phyloP scores from a whole-genome alignment of 2,888 invertebrate species.

The Pristionchus japonicus region DNA sequence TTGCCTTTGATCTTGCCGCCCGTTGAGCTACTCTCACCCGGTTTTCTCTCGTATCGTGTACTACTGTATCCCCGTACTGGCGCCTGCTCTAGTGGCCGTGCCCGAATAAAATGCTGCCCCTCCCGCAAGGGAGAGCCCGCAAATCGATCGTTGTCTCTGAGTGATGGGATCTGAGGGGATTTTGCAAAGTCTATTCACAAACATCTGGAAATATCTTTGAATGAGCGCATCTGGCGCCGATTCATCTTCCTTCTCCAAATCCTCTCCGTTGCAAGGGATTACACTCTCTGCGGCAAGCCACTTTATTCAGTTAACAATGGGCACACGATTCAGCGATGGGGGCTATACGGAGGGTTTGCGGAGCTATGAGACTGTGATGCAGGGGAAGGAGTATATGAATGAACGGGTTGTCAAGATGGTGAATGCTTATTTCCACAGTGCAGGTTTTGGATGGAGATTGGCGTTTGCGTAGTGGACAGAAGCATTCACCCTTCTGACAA shows the following conservation, averaged over 20 bases:
- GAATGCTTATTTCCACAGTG: too few species aligned
- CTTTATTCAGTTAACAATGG: slow-evolving; percentile 31
- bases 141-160: neutral
- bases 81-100: slow-evolving; percentile 5
- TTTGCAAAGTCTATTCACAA: neutral
- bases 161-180: neutral
- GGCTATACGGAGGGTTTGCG: neutral
- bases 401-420: too few species aligned
- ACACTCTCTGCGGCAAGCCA: neutral
- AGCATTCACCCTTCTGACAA: neutral
- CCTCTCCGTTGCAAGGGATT: too few species aligned
- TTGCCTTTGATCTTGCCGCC: neutral
- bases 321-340: neutral
- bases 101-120: neutral
- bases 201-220: neutral
- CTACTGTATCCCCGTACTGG: neutral
- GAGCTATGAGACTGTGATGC: neutral
- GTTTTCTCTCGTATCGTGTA: neutral
- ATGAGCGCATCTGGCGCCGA: neutral
- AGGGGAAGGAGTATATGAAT: neutral
- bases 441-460: too few species aligned
- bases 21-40: neutral
- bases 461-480: neutral
- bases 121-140: neutral
- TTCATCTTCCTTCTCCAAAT: neutral